Percentiles rank a stretch among this genome's conserved stretches.
Evolutionary conservation across 2,113 vertebrate genomes (phyloP).

Genomic region (Stegastes partitus): DNA sequence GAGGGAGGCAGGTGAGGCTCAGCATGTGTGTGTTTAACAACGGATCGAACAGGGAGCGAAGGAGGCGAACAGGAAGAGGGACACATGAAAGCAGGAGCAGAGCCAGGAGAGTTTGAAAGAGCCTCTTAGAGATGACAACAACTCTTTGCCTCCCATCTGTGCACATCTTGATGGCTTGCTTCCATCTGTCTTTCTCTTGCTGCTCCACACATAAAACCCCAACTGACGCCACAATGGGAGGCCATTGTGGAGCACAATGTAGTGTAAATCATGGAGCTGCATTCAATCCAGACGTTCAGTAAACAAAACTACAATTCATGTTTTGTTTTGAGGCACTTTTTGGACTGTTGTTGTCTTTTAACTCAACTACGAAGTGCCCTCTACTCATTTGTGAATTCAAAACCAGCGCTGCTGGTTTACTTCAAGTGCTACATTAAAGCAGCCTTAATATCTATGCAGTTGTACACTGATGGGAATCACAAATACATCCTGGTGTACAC

Average conservation of each 20-base stretch:
- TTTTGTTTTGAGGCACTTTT: neutral
- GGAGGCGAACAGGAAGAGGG: slow-evolving; percentile 15
- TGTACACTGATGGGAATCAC: neutral
- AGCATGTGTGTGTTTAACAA: slow-evolving; percentile 73
- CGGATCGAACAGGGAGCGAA: slow-evolving; percentile 63
- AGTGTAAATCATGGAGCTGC: neutral
- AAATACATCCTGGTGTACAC: neutral
- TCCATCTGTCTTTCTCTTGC: neutral
- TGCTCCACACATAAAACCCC: slow-evolving; percentile 25
- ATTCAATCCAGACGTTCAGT: neutral
- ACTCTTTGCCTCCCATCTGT: slow-evolving; percentile 43
- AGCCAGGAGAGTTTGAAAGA: slow-evolving; percentile 36
- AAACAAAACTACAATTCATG: neutral
- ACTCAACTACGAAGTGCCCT: too few species aligned
- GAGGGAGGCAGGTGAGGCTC: slow-evolving; percentile 66
- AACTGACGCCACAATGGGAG: neutral
- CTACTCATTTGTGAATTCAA: too few species aligned
- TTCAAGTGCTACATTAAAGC: too few species aligned
- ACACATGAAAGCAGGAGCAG: slow-evolving; percentile 54
- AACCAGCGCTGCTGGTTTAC: too few species aligned
- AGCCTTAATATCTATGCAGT: too few species aligned
- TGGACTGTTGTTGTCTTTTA: too few species aligned
- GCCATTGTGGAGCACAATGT: neutral
- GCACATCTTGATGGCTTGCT: slow-evolving; percentile 4
- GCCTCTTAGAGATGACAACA: slow-evolving; percentile 41